These are phyloP conservation scores for Hoplodrina ambigua DNA, from an alignment of 2,888 invertebrate genomes.

Conservation along the genomic window DNA sequence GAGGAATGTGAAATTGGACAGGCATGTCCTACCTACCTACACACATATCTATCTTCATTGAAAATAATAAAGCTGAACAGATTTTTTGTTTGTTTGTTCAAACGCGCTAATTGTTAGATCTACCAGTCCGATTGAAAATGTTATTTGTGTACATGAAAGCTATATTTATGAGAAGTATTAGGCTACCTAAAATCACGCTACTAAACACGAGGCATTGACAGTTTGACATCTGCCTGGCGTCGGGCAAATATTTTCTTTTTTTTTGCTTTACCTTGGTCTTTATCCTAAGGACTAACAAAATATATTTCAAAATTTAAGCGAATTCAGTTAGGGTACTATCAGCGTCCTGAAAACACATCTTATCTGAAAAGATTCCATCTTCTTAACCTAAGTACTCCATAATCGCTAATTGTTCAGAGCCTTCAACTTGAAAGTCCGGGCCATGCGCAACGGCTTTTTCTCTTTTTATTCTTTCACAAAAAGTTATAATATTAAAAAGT, in stretches of 20 bases:
- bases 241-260: too few relatives aligned
- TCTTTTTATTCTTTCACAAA: slow-evolving; percentile 7
- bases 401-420: slow-evolving; percentile 18
- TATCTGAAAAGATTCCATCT: not conserved
- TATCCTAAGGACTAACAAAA: not conserved
- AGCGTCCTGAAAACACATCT: not conserved
- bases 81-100: too few relatives aligned
- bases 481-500: slow-evolving; percentile 54
- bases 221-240: too few relatives aligned
- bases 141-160: too few relatives aligned
- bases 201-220: too few relatives aligned
- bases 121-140: too few relatives aligned
- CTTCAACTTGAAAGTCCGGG: slow-evolving; percentile 6
- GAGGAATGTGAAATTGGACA: slow-evolving; percentile 10
- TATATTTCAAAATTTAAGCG: not conserved
- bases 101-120: too few relatives aligned
- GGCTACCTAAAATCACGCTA: too few relatives aligned
- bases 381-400: not conserved
- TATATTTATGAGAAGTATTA: too few relatives aligned
- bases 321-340: not conserved
- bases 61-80: too few relatives aligned
- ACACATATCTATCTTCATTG: too few relatives aligned
- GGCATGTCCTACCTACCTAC: not conserved
- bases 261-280: too few relatives aligned
- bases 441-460: slow-evolving; percentile 4